Percentiles rank a stretch among this genome's conserved stretches.
Conservation (phyloP, 2,113 vertebrate species). For the Eptesicus fuscus region DNA sequence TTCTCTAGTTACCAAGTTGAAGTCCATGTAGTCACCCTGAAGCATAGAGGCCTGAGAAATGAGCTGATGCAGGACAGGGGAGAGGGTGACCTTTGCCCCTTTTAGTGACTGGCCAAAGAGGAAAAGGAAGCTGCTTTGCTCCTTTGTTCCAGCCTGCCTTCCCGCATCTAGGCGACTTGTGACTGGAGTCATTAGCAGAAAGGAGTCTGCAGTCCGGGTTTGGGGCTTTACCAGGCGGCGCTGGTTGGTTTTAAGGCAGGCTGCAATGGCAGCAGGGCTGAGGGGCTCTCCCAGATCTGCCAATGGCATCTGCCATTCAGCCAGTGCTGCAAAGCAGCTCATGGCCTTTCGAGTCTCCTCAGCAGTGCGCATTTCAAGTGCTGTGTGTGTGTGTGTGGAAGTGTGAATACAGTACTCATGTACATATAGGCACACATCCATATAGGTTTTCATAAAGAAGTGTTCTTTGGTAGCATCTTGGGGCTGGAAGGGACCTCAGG, state of each 20-base stretch:
- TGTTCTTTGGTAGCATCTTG: conserved; percentile 43
- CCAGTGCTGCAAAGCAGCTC: background rate
- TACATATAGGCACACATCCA: background rate
- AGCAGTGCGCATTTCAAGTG: background rate
- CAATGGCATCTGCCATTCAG: background rate
- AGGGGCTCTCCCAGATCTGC: background rate
- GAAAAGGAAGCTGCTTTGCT: background rate
- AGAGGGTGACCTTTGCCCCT: background rate
- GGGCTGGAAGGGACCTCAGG: conserved; percentile 36
- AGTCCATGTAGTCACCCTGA: background rate
- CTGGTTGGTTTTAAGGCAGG: background rate
- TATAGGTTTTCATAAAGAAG: conserved; percentile 24
- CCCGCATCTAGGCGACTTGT: background rate
- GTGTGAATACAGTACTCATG: conserved; percentile 31
- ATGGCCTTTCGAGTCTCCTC: background rate
- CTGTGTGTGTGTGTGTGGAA: conserved; percentile 32
- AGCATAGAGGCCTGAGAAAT: background rate
- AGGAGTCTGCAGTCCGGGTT: background rate
- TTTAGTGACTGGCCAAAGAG: background rate
- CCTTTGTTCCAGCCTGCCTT: background rate
- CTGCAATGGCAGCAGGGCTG: background rate
- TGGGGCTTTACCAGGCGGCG: background rate
- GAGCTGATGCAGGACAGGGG: no score
- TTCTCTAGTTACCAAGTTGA: background rate
- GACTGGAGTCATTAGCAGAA: background rate